phyloP scores from a whole-genome alignment of 2,888 invertebrate genomes.

The Melolontha melolontha region DNA sequence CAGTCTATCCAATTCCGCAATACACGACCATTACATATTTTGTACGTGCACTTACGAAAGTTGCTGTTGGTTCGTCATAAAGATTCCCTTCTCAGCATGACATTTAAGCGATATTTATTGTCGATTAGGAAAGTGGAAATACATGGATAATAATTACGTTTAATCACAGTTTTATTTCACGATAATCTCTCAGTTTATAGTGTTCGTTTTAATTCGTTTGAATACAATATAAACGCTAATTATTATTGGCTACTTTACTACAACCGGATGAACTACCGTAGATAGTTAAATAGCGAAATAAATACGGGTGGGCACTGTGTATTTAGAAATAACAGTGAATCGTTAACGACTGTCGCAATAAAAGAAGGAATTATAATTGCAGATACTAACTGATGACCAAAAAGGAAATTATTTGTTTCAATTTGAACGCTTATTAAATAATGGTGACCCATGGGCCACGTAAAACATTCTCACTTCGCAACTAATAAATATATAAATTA shows the following conservation, averaged over 20 bases:
- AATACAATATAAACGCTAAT: neutral
- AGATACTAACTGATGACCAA: too few species aligned
- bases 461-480: too few species aligned
- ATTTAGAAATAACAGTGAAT: too few species aligned
- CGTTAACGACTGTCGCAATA: too few species aligned
- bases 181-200: slow-evolving; percentile 28
- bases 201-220: slow-evolving; percentile 21
- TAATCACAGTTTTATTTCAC: slow-evolving; percentile 18
- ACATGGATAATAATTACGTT: slow-evolving; percentile 16
- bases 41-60: slow-evolving; percentile 26
- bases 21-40: too few species aligned
- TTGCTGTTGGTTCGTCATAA: slow-evolving; percentile 1
- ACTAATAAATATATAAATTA: too few species aligned
- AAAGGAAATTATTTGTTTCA: too few species aligned
- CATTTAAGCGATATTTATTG: slow-evolving; percentile 30
- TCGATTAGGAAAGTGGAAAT: slow-evolving; percentile 28
- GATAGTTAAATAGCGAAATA: slow-evolving; percentile 9
- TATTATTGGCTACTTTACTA: slow-evolving; percentile 27
- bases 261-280: neutral
- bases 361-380: too few species aligned
- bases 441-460: too few species aligned
- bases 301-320: too few species aligned
- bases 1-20: too few species aligned
- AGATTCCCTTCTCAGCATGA: slow-evolving; percentile 6
- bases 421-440: too few species aligned